phyloP scores from a whole-genome alignment of 2,797 vertebrate genomes.

The Tokudaia tokunoshimensis region DNA sequence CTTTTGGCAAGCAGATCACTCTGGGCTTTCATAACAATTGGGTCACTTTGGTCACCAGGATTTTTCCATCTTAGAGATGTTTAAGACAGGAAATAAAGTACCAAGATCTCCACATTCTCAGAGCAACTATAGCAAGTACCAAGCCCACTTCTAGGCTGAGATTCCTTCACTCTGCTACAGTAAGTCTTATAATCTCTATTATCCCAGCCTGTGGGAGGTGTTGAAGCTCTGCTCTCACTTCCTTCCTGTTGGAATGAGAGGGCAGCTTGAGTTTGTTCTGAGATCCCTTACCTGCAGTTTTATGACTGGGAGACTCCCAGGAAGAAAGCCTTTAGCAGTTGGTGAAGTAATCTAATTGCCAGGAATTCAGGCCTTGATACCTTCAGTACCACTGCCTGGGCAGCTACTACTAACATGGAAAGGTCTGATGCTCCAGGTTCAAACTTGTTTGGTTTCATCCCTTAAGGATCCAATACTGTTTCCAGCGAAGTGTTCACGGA shows the following conservation, averaged over 20 bases:
- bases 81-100: constrained; percentile 39
- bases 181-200: constrained; percentile 2
- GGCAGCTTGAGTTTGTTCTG: constrained; percentile 5
- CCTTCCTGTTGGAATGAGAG: constrained; percentile 62
- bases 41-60: constrained; percentile 49
- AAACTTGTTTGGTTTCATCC: not conserved
- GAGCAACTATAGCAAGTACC: constrained; percentile 54
- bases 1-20: constrained; percentile 75
- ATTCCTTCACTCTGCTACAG: constrained; percentile 10
- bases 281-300: constrained; percentile 58
- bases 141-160: constrained; percentile 48
- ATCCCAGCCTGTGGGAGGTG: not conserved
- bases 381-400: not conserved
- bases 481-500: constrained; percentile 3
- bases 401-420: not conserved
- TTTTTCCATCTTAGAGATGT: constrained; percentile 57
- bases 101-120: constrained; percentile 12
- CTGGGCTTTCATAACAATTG: constrained; percentile 64
- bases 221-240: constrained; percentile 52
- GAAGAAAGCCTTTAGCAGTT: constrained; percentile 60
- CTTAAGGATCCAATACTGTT: not conserved
- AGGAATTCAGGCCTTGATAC: constrained; percentile 9
- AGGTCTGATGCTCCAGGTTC: not conserved
- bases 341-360: constrained; percentile 10
- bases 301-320: constrained; percentile 34